These are phyloP conservation scores for Cerceris ruficornis DNA, from an alignment of 2,888 invertebrate genomes.

Conservation along the genomic window DNA sequence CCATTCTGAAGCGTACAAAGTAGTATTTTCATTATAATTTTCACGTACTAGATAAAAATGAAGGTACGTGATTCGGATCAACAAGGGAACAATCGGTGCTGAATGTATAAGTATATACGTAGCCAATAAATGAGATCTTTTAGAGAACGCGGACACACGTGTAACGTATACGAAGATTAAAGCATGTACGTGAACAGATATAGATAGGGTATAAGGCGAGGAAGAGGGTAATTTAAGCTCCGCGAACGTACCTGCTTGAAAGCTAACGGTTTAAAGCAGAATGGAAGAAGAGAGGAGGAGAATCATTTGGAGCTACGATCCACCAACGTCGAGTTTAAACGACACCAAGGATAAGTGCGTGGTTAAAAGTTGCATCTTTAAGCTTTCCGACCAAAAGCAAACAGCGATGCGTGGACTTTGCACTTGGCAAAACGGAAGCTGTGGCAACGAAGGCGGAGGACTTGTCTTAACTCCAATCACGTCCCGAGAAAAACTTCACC, in stretches of 20 bases:
- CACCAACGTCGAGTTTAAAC: not conserved
- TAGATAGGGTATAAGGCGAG: not conserved
- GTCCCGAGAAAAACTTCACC: conserved; percentile 57
- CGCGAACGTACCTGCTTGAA: conserved; percentile 9
- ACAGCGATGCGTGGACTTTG: conserved; percentile 22
- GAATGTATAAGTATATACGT: not conserved
- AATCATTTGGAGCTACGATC: conserved; percentile 32
- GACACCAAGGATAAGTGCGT: conserved; percentile 1
- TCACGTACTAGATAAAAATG: not conserved
- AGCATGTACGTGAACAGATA: conserved; percentile 3
- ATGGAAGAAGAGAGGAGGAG: conserved; percentile 1
- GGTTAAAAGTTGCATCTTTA: conserved; percentile 4
- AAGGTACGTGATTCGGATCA: not conserved
- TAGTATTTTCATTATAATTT: not conserved
- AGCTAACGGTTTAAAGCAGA: conserved; percentile 15
- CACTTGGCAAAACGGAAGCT: conserved; percentile 25
- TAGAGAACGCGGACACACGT: not conserved
- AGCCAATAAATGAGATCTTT: conserved; percentile 6
- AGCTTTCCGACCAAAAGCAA: conserved; percentile 5
- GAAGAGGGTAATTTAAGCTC: conserved; percentile 16
- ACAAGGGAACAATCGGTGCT: not conserved
- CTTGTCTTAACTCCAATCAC: conserved; percentile 65
- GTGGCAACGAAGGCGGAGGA: conserved; percentile 29
- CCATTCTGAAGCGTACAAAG: not conserved
- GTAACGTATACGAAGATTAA: not conserved